Conservation (phyloP, 2,888 invertebrate species). For the Dione vanillae region DNA sequence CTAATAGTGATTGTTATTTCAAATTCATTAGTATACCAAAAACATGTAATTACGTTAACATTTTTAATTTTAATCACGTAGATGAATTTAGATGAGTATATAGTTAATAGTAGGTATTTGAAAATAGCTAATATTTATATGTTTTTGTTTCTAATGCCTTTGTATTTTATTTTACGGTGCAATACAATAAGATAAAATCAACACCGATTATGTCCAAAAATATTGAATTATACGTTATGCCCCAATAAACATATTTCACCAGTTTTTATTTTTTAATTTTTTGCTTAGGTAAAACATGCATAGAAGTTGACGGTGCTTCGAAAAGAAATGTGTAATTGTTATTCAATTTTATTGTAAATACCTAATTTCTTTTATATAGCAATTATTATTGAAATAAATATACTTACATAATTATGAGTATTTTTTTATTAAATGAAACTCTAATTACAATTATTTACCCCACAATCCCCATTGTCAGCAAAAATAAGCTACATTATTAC, state of each 20-base stretch:
- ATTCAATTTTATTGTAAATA: constrained; percentile 45
- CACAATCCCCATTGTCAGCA: no score
- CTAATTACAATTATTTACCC: no score
- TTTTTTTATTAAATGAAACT: constrained; percentile 17
- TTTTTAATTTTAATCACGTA: constrained; percentile 11
- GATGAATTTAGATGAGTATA: background rate
- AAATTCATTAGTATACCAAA: background rate
- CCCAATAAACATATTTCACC: background rate
- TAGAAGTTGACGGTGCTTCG: constrained; percentile 35
- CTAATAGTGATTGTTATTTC: background rate
- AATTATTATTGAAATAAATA: constrained; percentile 42
- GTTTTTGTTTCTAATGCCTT: background rate
- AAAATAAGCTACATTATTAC: no score
- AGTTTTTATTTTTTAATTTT: constrained; percentile 6
- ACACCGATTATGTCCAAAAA: constrained; percentile 9
- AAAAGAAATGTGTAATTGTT: constrained; percentile 28
- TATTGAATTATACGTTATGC: constrained; percentile 3
- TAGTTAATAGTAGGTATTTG: background rate
- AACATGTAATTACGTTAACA: background rate
- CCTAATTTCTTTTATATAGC: constrained; percentile 36
- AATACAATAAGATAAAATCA: constrained; percentile 15
- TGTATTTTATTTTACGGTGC: background rate
- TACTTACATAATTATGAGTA: constrained; percentile 31
- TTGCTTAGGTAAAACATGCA: constrained; percentile 3
- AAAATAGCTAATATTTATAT: background rate